These are phyloP conservation scores for Sarcophaga subvicina DNA, from an alignment of 2,888 invertebrate species.

Conservation along the genomic window DNA sequence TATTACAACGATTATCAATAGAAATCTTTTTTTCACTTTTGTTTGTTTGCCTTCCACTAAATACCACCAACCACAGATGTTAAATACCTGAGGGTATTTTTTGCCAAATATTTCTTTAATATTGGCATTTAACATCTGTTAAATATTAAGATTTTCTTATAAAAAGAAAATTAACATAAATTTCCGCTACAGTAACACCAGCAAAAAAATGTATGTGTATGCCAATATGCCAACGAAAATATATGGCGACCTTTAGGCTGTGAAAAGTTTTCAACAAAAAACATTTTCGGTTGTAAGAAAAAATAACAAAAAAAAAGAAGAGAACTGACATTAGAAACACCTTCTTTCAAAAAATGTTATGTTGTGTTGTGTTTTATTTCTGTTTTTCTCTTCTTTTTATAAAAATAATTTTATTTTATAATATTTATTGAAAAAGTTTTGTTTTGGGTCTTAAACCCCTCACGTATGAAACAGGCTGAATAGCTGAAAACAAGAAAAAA, in stretches of 20 bases:
- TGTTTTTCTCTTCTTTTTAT: constrained; percentile 26
- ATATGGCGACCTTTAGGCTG: constrained; percentile 37
- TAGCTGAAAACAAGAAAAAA: not conserved
- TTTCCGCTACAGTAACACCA: constrained; percentile 21
- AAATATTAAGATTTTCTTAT: constrained; percentile 28
- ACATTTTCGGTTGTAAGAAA: not conserved
- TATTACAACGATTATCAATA: not conserved
- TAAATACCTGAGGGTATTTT: constrained; percentile 20
- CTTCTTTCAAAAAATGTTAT: constrained; percentile 24
- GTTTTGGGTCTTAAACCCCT: constrained; percentile 11
- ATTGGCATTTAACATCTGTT: constrained; percentile 59
- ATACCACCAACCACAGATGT: constrained; percentile 40
- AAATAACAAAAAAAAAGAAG: not conserved
- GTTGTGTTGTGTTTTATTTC: not conserved
- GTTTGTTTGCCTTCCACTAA: not conserved
- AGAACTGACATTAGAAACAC: constrained; percentile 60
- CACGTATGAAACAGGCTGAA: not conserved
- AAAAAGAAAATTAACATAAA: constrained; percentile 62
- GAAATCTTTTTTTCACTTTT: not conserved
- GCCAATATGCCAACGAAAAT: constrained; percentile 16
- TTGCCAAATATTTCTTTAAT: constrained; percentile 40
- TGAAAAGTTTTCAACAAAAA: constrained; percentile 17
- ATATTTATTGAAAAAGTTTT: constrained; percentile 68
- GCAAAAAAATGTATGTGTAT: not conserved
- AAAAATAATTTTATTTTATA: constrained; percentile 47